Conservation (phyloP, 2,797 vertebrate species). For the Sebastes matsubarae region DNA sequence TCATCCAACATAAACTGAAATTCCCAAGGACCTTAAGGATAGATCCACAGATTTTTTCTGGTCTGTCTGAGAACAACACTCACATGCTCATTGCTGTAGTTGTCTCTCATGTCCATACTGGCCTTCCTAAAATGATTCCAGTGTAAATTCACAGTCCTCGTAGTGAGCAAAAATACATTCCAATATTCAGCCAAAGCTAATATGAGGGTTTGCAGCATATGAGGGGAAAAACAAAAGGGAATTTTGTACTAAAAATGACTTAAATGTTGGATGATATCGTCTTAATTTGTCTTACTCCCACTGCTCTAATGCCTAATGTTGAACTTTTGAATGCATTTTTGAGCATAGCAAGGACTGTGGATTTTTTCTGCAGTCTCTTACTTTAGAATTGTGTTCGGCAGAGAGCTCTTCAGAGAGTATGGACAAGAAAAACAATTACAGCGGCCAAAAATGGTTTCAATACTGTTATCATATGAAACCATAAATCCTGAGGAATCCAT, state of each 20-base stretch:
- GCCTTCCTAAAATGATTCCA: background rate
- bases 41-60: background rate
- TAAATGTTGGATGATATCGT: background rate
- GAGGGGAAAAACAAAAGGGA: background rate
- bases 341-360: background rate
- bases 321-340: background rate
- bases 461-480: too few species aligned
- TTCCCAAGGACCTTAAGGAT: accelerated
- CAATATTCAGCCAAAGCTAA: background rate
- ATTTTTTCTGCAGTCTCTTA: background rate
- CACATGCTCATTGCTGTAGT: background rate
- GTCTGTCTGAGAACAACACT: background rate
- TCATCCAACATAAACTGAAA: too few species aligned
- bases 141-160: background rate
- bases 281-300: background rate
- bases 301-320: background rate
- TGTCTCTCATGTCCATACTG: background rate
- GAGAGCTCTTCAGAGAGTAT: background rate
- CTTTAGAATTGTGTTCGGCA: background rate
- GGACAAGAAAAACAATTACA: background rate
- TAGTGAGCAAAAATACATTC: background rate
- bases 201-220: background rate
- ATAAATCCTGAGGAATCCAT: too few species aligned
- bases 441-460: background rate
- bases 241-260: background rate